Evolutionary conservation across 2,797 vertebrate species (phyloP).

Genomic region (Sebastes diploproa): DNA sequence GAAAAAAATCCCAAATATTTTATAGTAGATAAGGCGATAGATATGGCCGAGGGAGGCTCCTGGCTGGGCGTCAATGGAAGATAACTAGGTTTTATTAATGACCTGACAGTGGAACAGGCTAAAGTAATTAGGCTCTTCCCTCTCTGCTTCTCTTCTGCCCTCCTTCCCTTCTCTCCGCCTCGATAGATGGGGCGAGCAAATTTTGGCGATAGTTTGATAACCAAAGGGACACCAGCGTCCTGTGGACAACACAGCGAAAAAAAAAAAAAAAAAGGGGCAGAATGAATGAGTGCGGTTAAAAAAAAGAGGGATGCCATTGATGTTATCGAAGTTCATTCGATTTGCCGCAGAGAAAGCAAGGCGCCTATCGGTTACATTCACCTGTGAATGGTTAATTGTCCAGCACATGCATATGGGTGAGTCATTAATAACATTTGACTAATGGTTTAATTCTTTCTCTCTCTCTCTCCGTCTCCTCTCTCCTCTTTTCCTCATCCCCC

Average conservation of each 20-base stretch:
- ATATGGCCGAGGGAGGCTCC: conserved; percentile 77
- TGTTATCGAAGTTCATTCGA: conserved; percentile 93
- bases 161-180: conserved; percentile 66
- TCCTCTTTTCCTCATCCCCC: not conserved
- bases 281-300: conserved; percentile 72
- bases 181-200: conserved; percentile 92
- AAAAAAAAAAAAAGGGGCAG: conserved; percentile 52
- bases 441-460: conserved; percentile 80
- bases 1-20: conserved; percentile 89
- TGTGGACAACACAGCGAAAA: conserved; percentile 75
- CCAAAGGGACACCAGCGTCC: conserved; percentile 76
- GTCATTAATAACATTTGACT: conserved; percentile 97
- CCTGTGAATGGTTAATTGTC: conserved; percentile 99
- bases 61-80: conserved; percentile 84
- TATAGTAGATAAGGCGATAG: conserved; percentile 89
- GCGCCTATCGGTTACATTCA: conserved; percentile 97
- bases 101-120: conserved; percentile 92
- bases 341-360: conserved; percentile 79
- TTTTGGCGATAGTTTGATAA: conserved; percentile 98
- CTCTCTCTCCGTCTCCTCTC: conserved; percentile 1
- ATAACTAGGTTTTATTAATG: conserved; percentile 99
- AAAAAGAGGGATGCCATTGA: conserved; percentile 84
- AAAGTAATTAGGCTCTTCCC: conserved; percentile 95
- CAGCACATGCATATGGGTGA: conserved; percentile 89
- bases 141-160: conserved; percentile 66